A percentile compares a stretch with the other conserved stretches of the same genome.
Conservation (phyloP, 2,113 vertebrate genomes). For the Pterocles gutturalis region DNA sequence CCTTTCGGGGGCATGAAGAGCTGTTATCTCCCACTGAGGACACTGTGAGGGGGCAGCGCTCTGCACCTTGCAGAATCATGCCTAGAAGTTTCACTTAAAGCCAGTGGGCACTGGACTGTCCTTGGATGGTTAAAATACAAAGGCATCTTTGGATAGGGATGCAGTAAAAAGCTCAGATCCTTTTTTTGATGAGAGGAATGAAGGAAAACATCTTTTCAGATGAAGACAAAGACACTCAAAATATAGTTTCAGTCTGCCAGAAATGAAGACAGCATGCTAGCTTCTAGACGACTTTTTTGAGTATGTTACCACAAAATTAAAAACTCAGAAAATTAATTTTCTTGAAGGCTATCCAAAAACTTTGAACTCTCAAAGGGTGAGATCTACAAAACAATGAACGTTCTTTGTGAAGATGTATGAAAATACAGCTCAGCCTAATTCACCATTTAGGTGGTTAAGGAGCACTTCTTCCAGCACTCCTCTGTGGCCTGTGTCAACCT, state of each 20-base stretch:
- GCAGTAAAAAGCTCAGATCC: not conserved
- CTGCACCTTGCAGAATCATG: accelerated
- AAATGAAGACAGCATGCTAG: not conserved
- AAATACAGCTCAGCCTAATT: not conserved
- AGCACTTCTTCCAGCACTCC: not conserved
- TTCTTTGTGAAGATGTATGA: not conserved
- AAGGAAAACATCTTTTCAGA: not conserved
- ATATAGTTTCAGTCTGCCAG: not conserved
- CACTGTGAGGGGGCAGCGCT: not conserved
- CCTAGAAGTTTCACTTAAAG: not conserved
- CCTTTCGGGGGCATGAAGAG: not conserved
- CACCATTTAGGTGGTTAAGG: not conserved
- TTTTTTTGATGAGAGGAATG: not conserved
- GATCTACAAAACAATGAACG: not conserved
- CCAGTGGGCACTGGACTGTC: not conserved
- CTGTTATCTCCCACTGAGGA: not conserved
- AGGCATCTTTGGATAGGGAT: not conserved
- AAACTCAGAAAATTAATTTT: not conserved
- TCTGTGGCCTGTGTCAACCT: not conserved
- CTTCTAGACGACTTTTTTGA: not conserved
- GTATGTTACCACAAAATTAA: not conserved
- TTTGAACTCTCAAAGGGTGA: not conserved
- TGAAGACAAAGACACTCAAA: not conserved
- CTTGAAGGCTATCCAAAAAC: not conserved
- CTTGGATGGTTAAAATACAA: not conserved